Base-by-base conservation (phyloP, 1,140 invertebrate species). In the Camponotus pennsylvanicus region DNA sequence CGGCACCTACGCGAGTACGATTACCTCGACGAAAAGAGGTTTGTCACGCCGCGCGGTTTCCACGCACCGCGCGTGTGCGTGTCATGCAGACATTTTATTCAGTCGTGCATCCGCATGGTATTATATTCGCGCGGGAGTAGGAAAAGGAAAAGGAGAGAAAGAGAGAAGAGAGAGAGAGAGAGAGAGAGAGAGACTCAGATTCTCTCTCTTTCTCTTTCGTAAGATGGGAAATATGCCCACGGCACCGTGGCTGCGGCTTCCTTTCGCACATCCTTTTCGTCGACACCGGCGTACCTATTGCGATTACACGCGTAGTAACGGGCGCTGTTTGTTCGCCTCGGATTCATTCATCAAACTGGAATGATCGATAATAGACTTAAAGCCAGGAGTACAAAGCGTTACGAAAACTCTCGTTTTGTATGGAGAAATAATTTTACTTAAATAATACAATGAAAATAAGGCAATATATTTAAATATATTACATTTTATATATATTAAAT, bases 201-300 rank as follows among this genome's bases (percentile, higher is more conserved):
- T 15, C 40, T 69, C 61, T 63, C 27, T 64, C 63, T 18, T 34
- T 66, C 32, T 64, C 89, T 87, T 89, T 91, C 88, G 84, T 67
- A 82, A 90, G 85, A 93, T 93, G 90, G 89, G 83, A 93, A 93
- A 93, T 92, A 93, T 92, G 90, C 88, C 87, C 92, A 94, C 86
- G 88, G 87, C 86, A 92, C 87, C 93, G 91, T 94, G 85, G 91
- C 88, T 70, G 63, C 84, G 85, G 86, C 88, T 93, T 93, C 92
- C 92, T 93, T 91, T 93, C 88, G 90, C 86, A 83, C 83, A 88
- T 92, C 87, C 84, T 88, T 76, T 73, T 90, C 90, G 78, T 87
- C 85, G 82, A 78, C 76, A 52, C n/a, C 34, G 34, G 57, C 71
- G 85, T 88, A 85, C 84, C 87, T 86, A 91, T 93, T 92, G 92